Conservation (phyloP, 2,888 invertebrate species). For the Cyclophora punctaria region DNA sequence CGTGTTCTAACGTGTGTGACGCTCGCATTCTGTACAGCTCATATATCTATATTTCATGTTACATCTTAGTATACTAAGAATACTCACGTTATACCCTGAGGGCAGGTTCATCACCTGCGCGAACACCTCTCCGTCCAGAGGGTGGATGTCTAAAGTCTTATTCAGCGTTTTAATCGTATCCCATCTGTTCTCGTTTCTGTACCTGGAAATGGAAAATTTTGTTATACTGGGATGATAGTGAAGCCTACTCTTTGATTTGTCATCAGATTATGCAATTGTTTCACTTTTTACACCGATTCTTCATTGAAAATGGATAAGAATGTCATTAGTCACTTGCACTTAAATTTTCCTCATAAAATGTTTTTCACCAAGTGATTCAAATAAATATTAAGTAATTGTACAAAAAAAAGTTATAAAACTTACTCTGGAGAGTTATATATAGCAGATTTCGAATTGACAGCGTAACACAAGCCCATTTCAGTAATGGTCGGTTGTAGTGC, state of each 20-base stretch:
- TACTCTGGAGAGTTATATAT: constrained; percentile 74
- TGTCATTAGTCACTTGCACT: too few species aligned
- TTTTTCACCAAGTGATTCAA: background rate
- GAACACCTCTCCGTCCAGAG: constrained; percentile 84
- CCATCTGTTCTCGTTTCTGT: constrained; percentile 76
- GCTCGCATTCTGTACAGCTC: too few species aligned
- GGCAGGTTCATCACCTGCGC: constrained; percentile 82
- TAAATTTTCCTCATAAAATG: too few species aligned
- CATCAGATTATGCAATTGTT: too few species aligned
- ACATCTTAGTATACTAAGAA: background rate
- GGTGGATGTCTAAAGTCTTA: constrained; percentile 76
- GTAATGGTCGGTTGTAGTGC: constrained; percentile 77
- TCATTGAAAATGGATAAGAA: too few species aligned
- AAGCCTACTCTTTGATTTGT: too few species aligned
- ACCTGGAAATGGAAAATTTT: constrained; percentile 40
- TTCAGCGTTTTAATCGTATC: constrained; percentile 49
- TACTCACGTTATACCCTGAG: constrained; percentile 77
- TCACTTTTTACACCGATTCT: too few species aligned
- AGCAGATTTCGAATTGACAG: constrained; percentile 79
- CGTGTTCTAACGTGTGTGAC: too few species aligned
- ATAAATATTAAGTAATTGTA: background rate
- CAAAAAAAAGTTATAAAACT: constrained; percentile 27
- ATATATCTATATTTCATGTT: background rate
- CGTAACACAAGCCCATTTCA: constrained; percentile 81
- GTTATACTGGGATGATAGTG: too few species aligned